Conservation (phyloP, 2,888 invertebrate species). For the Tetranychus truncatus region DNA sequence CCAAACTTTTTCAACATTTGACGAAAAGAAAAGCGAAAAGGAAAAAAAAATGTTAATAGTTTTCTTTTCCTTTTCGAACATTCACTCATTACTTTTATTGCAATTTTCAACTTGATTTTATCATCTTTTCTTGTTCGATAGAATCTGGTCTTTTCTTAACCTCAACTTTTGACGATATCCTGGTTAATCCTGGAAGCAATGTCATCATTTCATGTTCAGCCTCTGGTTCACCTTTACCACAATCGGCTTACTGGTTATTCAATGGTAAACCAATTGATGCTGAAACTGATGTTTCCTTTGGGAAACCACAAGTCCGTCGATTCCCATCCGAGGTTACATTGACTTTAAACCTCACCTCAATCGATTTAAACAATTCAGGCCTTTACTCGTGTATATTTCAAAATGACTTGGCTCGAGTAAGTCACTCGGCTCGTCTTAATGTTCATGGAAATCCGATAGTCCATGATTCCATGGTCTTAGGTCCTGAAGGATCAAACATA, state of each 20-base stretch:
- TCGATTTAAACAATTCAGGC: background rate
- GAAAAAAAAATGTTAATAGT: too few relatives aligned
- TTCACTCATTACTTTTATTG: too few relatives aligned
- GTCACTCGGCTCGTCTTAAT: background rate
- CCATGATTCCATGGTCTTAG: background rate
- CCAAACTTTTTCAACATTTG: background rate
- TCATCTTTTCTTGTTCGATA: background rate
- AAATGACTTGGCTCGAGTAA: background rate
- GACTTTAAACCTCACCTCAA: background rate
- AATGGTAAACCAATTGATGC: conserved; percentile 4
- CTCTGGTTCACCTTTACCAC: background rate
- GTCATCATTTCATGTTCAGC: conserved; percentile 1
- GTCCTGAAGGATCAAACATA: background rate
- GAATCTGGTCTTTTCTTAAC: background rate
- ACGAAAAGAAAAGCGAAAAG: too few relatives aligned
- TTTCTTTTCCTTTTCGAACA: too few relatives aligned
- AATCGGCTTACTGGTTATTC: background rate
- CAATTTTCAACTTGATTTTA: too few relatives aligned
- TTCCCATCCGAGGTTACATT: background rate
- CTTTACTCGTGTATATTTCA: conserved; percentile 3
- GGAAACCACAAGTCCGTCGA: background rate
- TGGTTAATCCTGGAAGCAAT: background rate
- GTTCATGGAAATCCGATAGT: conserved; percentile 3
- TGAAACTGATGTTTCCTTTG: background rate
- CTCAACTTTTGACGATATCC: background rate